Percentiles rank a stretch among this genome's conserved stretches.
Conservation (phyloP, 2,888 invertebrate species). For the Petrophora chlorosata region DNA sequence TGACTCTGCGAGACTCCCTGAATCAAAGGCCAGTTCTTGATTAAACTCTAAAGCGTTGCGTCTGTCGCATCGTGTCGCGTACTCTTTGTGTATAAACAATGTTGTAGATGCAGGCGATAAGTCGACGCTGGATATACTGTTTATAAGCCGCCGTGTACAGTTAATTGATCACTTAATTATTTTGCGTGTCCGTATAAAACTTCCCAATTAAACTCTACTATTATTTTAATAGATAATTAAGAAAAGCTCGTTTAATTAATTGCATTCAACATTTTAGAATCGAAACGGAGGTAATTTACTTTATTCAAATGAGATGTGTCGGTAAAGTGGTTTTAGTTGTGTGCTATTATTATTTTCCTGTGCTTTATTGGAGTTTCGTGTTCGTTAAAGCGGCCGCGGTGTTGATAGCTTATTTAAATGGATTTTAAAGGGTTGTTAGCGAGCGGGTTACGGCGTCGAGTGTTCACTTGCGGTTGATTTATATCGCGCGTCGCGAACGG, state of each 20-base stretch:
- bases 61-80: no score
- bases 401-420: constrained; percentile 77
- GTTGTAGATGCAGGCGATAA: constrained; percentile 67
- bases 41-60: constrained; percentile 10
- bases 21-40: constrained; percentile 33
- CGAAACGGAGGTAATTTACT: constrained; percentile 69
- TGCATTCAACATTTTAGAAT: constrained; percentile 68
- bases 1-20: constrained; percentile 6
- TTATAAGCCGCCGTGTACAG: constrained; percentile 66
- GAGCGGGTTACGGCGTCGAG: constrained; percentile 39
- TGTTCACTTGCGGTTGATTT: constrained; percentile 65
- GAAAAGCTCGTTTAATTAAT: constrained; percentile 76
- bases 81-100: constrained; percentile 54
- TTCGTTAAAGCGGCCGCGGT: constrained; percentile 64
- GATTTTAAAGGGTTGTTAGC: constrained; percentile 60
- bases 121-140: constrained; percentile 59
- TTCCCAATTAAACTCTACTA: constrained; percentile 76
- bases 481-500: constrained; percentile 61
- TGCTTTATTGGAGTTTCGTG: constrained; percentile 78
- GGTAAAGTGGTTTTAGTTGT: constrained; percentile 73
- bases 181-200: constrained; percentile 75
- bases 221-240: constrained; percentile 81
- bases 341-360: constrained; percentile 80
- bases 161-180: constrained; percentile 82
- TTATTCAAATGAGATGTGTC: constrained; percentile 79